phyloP scores from a whole-genome alignment of 2,888 invertebrate genomes.

The Lepidochitona cinerea region DNA sequence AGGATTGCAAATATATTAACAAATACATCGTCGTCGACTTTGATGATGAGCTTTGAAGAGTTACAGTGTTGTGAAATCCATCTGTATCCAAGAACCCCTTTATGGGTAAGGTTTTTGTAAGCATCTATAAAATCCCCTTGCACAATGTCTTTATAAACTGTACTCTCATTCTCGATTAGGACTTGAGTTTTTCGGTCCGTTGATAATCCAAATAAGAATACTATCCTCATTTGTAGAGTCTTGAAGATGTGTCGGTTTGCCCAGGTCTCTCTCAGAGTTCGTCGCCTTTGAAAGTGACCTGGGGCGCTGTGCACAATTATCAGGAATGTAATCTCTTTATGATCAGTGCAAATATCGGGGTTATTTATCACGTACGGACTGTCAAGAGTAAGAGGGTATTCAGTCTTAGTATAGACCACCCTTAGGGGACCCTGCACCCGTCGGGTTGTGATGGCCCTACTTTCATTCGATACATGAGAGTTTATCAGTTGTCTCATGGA shows the following conservation, averaged over 20 bases:
- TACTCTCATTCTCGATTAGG: conserved; percentile 49
- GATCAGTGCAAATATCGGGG: conserved; percentile 38
- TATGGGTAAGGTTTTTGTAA: conserved; percentile 55
- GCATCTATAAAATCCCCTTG: conserved; percentile 55
- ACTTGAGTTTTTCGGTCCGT: conserved; percentile 35
- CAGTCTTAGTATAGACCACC: conserved; percentile 13
- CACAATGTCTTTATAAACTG: conserved; percentile 49
- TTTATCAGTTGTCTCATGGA: background rate
- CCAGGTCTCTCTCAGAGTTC: conserved; percentile 53
- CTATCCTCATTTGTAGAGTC: conserved; percentile 37
- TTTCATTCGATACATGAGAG: background rate
- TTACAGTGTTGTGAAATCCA: conserved; percentile 53
- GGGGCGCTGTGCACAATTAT: conserved; percentile 51
- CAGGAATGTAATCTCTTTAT: conserved; percentile 37
- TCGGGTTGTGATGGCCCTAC: too few relatives aligned
- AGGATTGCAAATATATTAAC: conserved; percentile 52
- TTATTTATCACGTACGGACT: conserved; percentile 49
- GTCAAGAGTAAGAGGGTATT: conserved; percentile 46
- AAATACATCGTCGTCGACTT: conserved; percentile 60
- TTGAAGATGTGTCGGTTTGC: conserved; percentile 42
- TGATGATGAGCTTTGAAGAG: conserved; percentile 46
- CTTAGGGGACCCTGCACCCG: background rate
- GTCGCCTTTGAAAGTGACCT: conserved; percentile 42
- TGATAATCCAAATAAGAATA: conserved; percentile 51
- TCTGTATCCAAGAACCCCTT: conserved; percentile 51